Conservation (phyloP, 1,140 invertebrate genomes). For the Gryon sp. region DNA sequence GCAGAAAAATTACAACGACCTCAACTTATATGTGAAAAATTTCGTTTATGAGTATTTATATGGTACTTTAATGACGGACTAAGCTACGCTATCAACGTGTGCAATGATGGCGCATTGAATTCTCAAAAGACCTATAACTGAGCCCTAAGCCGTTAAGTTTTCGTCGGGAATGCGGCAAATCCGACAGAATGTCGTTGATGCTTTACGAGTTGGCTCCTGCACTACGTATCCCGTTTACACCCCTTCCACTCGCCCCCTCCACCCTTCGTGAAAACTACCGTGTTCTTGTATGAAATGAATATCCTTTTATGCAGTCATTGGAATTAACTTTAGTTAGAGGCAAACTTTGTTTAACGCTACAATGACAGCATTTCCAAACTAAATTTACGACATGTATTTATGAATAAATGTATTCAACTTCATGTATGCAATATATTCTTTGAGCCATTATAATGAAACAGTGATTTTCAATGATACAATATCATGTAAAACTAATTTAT, state of each 20-base stretch:
- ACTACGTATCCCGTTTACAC: conserved; percentile 24
- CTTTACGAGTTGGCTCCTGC: conserved; percentile 39
- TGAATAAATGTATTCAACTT: not conserved
- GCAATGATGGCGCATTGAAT: conserved; percentile 38
- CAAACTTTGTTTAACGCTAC: conserved; percentile 24
- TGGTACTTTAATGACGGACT: not conserved
- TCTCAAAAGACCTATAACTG: conserved; percentile 50
- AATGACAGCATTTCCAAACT: conserved; percentile 7
- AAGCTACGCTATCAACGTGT: conserved; percentile 3
- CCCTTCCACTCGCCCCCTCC: no score
- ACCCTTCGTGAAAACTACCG: no score
- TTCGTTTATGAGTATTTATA: conserved; percentile 41
- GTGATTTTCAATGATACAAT: no score
- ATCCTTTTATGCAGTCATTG: conserved; percentile 23
- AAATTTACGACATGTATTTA: conserved; percentile 14
- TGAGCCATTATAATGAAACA: no score
- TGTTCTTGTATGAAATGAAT: conserved; percentile 16
- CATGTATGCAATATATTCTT: no score
- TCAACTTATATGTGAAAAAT: conserved; percentile 31
- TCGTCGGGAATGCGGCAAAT: conserved; percentile 44
- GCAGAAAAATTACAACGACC: no score
- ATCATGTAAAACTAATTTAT: no score
- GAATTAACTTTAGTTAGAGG: conserved; percentile 11
- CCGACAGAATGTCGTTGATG: conserved; percentile 40
- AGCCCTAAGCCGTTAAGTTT: conserved; percentile 46